These are phyloP conservation scores for Whitmania pigra DNA, from an alignment of 1,140 invertebrate species.

Conservation along the genomic window DNA sequence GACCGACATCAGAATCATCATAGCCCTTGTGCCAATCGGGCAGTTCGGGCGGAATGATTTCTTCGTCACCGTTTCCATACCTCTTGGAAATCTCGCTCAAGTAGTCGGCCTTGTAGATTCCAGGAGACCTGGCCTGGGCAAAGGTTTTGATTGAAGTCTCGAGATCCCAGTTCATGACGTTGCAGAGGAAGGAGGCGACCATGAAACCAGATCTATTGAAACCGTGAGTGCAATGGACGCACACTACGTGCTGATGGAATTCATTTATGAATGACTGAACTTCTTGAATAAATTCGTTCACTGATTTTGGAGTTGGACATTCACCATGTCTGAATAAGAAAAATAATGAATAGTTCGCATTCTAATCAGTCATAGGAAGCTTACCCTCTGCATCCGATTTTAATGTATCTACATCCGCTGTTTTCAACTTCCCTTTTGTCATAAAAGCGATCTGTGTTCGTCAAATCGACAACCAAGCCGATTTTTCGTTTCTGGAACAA, in stretches of 20 bases:
- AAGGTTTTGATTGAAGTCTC: slow-evolving; percentile 18
- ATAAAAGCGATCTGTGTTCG: slow-evolving; percentile 87
- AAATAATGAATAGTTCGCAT: background rate
- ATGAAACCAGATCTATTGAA: slow-evolving; percentile 94
- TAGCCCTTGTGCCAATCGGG: slow-evolving; percentile 64
- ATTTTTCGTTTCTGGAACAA: slow-evolving; percentile 57
- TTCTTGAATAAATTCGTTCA: no score
- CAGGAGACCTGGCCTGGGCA: slow-evolving; percentile 45
- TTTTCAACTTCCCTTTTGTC: slow-evolving; percentile 62
- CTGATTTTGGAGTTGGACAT: no score
- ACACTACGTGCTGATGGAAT: slow-evolving; percentile 35
- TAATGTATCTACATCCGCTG: slow-evolving; percentile 62
- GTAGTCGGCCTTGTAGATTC: slow-evolving; percentile 60
- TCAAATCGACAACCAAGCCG: slow-evolving; percentile 89
- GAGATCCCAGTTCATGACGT: slow-evolving; percentile 47
- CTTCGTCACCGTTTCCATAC: slow-evolving; percentile 63
- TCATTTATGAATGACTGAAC: slow-evolving; percentile 3
- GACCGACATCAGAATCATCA: no score
- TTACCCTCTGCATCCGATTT: slow-evolving; percentile 73
- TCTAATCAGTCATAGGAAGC: slow-evolving; percentile 29
- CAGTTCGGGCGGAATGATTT: slow-evolving; percentile 56
- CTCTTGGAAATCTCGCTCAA: slow-evolving; percentile 49
- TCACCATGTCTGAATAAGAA: background rate
- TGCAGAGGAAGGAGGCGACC: slow-evolving; percentile 77
- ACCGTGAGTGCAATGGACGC: slow-evolving; percentile 95